phyloP scores from a whole-genome alignment of 2,797 vertebrate genomes.

The Thripadectes ignobilis region DNA sequence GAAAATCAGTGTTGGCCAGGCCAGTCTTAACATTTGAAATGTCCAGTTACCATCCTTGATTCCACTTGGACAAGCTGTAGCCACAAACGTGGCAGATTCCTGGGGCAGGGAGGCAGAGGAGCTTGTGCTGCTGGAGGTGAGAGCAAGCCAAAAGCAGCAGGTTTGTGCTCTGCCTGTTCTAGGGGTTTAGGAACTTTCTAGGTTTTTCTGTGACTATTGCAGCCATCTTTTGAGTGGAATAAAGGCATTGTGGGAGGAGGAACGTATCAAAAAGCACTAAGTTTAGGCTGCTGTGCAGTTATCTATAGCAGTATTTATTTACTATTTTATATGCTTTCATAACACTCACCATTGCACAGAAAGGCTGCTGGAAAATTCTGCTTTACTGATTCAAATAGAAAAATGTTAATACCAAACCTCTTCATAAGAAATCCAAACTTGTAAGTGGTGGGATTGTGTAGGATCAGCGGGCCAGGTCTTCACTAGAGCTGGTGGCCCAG shows the following conservation, averaged over 20 bases:
- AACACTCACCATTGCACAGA: not conserved
- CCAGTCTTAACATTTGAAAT: not conserved
- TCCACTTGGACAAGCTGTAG: not conserved
- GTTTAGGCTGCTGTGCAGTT: not conserved
- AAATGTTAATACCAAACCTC: not conserved
- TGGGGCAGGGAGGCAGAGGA: not conserved
- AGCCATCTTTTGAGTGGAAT: not conserved
- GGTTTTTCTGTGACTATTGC: rapidly evolving
- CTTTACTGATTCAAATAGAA: not conserved
- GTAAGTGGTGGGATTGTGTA: not conserved
- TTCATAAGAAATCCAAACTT: not conserved
- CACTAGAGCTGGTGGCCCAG: not conserved
- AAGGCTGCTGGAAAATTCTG: not conserved
- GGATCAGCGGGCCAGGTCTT: not conserved
- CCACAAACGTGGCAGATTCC: not conserved
- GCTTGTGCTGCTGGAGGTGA: not conserved
- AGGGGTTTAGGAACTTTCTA: not conserved
- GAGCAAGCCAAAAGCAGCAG: not conserved
- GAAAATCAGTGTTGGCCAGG: not conserved
- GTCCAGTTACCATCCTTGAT: not conserved
- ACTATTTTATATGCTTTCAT: not conserved
- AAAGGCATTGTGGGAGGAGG: not conserved
- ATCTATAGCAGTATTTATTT: not conserved
- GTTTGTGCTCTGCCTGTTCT: not conserved
- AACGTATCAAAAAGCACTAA: rapidly evolving